Percentiles rank a stretch among this genome's conserved stretches.
Conservation (phyloP, 2,888 invertebrate species). For the Nematopogon swammerdamellus region DNA sequence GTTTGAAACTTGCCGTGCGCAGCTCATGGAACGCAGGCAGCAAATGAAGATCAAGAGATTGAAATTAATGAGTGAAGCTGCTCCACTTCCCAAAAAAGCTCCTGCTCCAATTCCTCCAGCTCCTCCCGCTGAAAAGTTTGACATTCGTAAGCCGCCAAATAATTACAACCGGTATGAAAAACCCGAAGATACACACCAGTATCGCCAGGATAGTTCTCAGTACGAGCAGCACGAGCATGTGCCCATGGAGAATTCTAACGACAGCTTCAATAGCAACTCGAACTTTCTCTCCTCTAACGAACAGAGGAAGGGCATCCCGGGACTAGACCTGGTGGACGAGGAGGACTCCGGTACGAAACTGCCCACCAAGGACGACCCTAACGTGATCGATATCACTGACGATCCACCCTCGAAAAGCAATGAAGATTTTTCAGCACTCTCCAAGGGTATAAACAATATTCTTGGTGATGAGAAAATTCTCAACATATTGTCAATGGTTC, state of each 20-base stretch:
- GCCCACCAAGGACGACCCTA: constrained; percentile 15
- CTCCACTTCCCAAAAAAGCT: constrained; percentile 18
- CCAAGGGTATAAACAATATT: constrained; percentile 60
- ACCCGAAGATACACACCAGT: constrained; percentile 4
- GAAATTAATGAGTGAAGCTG: constrained; percentile 18
- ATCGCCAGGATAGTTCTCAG: constrained; percentile 26
- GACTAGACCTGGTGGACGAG: constrained; percentile 65
- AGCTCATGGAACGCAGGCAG: constrained; percentile 74
- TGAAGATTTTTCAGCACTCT: constrained; percentile 58
- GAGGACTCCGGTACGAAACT: constrained; percentile 15
- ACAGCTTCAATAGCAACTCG: constrained; percentile 15
- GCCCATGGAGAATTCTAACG: constrained; percentile 10
- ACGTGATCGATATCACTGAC: constrained; percentile 35
- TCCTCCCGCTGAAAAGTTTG: constrained; percentile 12
- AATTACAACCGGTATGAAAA: constrained; percentile 1
- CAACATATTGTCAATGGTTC: constrained; percentile 54
- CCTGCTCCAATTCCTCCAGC: constrained; percentile 19
- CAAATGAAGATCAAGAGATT: constrained; percentile 71
- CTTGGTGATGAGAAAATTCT: constrained; percentile 62
- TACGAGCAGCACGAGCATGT: constrained; percentile 18
- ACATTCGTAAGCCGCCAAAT: too few relatives aligned
- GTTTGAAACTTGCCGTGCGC: constrained; percentile 80
- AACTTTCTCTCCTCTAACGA: constrained; percentile 29
- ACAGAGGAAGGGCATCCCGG: constrained; percentile 62
- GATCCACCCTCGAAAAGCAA: constrained; percentile 14